These are phyloP conservation scores for Hipposideros armiger DNA, from an alignment of 2,113 vertebrate genomes.

Conservation along the genomic window DNA sequence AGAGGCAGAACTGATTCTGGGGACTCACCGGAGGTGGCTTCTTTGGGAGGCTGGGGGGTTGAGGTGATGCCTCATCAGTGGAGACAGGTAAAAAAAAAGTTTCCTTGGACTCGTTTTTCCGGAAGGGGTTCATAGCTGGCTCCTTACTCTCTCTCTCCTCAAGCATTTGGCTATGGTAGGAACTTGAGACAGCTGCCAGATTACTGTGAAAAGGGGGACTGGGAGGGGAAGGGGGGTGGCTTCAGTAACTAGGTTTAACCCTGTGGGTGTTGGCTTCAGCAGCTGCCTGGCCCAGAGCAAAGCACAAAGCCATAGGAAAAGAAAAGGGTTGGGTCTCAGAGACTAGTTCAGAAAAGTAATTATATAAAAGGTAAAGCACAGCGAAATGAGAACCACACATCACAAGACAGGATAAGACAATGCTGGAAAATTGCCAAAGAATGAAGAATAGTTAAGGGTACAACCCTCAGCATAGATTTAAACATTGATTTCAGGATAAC, in stretches of 20 bases:
- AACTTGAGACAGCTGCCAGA: slow-evolving; percentile 89
- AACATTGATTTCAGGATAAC: slow-evolving; percentile 10
- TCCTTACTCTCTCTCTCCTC: slow-evolving; percentile 85
- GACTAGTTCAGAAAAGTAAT: slow-evolving; percentile 37
- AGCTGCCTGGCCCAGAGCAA: not conserved
- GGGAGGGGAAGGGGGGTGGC: slow-evolving; percentile 56
- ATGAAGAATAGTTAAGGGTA: slow-evolving; percentile 24
- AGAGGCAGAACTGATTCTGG: slow-evolving; percentile 5
- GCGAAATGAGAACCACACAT: not conserved
- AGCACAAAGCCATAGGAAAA: slow-evolving; percentile 40
- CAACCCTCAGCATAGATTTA: slow-evolving; percentile 39
- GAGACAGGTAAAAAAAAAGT: slow-evolving; percentile 87
- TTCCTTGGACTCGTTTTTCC: slow-evolving; percentile 88
- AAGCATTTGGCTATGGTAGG: slow-evolving; percentile 88
- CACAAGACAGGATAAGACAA: not conserved
- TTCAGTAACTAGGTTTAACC: slow-evolving; percentile 85
- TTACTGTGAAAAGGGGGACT: slow-evolving; percentile 76
- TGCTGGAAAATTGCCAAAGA: slow-evolving; percentile 2
- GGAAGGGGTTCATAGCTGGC: slow-evolving; percentile 87
- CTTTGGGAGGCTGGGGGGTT: slow-evolving; percentile 75
- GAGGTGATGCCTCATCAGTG: slow-evolving; percentile 84
- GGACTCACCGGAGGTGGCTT: slow-evolving; percentile 88
- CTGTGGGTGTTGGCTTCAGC: slow-evolving; percentile 76
- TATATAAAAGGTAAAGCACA: not conserved
- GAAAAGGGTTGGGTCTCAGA: not conserved